These are phyloP conservation scores for Drosophila mayaguana DNA, from an alignment of 2,888 invertebrate species.

Conservation along the genomic window DNA sequence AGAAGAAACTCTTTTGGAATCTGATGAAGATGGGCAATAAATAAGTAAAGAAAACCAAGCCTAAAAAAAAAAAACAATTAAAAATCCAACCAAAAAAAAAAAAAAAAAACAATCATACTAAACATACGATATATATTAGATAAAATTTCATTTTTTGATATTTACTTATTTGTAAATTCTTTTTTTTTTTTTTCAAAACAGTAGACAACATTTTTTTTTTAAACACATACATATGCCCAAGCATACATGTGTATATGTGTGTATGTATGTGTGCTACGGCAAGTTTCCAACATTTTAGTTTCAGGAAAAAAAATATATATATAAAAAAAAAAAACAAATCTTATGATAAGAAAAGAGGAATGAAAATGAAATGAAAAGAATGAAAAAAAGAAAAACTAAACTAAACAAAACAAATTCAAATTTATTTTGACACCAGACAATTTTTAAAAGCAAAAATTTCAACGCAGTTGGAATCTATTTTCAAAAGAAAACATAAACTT, in stretches of 20 bases:
- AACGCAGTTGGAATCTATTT: conserved; percentile 48
- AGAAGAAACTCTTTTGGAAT: conserved; percentile 8
- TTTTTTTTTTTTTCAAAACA: conserved; percentile 4
- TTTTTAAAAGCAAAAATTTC: conserved; percentile 21
- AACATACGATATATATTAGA: conserved; percentile 10
- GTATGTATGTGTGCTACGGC: background rate
- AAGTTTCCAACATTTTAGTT: background rate
- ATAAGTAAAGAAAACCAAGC: background rate
- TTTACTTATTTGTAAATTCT: conserved; percentile 42
- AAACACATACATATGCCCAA: background rate
- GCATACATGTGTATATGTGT: background rate
- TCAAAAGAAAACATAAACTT: conserved; percentile 29
- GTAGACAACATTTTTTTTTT: background rate
- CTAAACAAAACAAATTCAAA: background rate
- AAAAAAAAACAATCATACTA: conserved; percentile 20
- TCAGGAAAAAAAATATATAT: background rate
- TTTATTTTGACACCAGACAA: conserved; percentile 45
- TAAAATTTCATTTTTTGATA: conserved; percentile 9
- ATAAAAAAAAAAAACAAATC: conserved; percentile 3
- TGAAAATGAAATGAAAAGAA: background rate
- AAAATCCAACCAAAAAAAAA: conserved; percentile 24
- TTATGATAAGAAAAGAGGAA: conserved; percentile 6
- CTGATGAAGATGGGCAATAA: conserved; percentile 24
- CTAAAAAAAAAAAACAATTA: conserved; percentile 12
- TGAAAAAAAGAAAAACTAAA: background rate